Conservation (phyloP, 2,113 vertebrate species). For the Hipposideros armiger region DNA sequence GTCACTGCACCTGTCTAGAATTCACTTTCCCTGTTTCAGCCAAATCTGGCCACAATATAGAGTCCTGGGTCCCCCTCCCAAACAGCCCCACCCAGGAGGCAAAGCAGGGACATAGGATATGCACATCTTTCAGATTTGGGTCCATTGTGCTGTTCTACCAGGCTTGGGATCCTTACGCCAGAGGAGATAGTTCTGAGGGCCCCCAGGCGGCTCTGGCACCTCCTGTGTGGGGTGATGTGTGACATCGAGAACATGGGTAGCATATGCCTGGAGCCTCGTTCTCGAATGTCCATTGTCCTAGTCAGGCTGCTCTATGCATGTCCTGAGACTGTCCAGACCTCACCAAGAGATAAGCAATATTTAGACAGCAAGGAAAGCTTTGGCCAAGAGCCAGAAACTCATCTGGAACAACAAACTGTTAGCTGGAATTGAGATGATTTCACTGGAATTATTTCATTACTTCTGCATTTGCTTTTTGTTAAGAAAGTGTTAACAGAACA, state of each 20-base stretch:
- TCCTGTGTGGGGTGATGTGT: rapidly evolving
- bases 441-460: slow-evolving; percentile 20
- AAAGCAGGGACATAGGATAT: no score
- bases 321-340: neutral
- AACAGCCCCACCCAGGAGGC: neutral
- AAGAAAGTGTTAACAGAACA: neutral
- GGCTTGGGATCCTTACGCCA: neutral
- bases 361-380: neutral
- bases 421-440: neutral
- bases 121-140: no score
- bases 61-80: neutral
- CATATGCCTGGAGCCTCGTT: neutral
- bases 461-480: neutral
- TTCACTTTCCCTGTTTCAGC: neutral
- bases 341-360: neutral
- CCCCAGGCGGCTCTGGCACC: neutral
- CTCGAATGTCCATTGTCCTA: neutral
- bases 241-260: neutral
- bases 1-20: neutral
- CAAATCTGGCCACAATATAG: neutral
- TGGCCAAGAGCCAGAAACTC: neutral
- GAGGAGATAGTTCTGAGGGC: neutral
- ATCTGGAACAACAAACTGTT: neutral
- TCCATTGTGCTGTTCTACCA: neutral
- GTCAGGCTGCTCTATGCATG: neutral